Evolutionary conservation across 2,113 vertebrate genomes (phyloP).

Genomic region (Pseudorasbora parva): DNA sequence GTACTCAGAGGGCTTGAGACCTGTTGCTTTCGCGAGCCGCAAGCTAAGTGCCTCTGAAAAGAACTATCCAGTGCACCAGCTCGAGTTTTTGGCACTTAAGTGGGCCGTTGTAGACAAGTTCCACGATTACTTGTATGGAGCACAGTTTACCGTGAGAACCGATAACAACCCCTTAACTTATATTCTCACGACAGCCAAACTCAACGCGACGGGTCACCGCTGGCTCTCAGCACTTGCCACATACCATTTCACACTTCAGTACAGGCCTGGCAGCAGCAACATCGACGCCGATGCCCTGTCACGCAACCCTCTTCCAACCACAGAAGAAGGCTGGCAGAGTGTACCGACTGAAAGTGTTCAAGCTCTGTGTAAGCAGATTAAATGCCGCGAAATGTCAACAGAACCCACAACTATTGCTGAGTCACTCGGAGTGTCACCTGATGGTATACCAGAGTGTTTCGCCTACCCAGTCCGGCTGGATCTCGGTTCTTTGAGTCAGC

Average conservation of each 20-base stretch:
- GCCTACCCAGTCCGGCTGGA: not conserved
- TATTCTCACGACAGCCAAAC: too few relatives aligned
- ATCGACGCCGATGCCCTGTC: not conserved
- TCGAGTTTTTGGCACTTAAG: slow-evolving; percentile 21
- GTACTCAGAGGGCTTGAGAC: slow-evolving; percentile 13
- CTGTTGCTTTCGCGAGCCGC: slow-evolving; percentile 16
- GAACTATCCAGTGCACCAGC: slow-evolving; percentile 12
- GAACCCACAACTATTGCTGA: not conserved
- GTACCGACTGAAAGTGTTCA: not conserved
- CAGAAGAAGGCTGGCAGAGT: slow-evolving; percentile 5
- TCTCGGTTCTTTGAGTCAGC: not conserved
- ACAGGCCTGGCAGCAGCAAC: slow-evolving; percentile 6
- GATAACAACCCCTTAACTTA: too few relatives aligned
- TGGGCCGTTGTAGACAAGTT: too few relatives aligned
- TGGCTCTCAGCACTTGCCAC: too few relatives aligned
- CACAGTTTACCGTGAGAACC: too few relatives aligned
- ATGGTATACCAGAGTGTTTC: slow-evolving; percentile 11
- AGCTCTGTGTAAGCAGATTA: slow-evolving; percentile 9
- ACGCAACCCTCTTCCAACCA: not conserved
- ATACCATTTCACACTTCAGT: slow-evolving; percentile 5
- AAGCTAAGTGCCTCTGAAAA: slow-evolving; percentile 33
- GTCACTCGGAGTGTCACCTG: not conserved
- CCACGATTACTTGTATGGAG: too few relatives aligned
- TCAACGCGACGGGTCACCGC: too few relatives aligned
- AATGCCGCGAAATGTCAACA: not conserved